These are phyloP conservation scores for Trichogramma pretiosum DNA, from an alignment of 1,140 invertebrate species.

Conservation along the genomic window DNA sequence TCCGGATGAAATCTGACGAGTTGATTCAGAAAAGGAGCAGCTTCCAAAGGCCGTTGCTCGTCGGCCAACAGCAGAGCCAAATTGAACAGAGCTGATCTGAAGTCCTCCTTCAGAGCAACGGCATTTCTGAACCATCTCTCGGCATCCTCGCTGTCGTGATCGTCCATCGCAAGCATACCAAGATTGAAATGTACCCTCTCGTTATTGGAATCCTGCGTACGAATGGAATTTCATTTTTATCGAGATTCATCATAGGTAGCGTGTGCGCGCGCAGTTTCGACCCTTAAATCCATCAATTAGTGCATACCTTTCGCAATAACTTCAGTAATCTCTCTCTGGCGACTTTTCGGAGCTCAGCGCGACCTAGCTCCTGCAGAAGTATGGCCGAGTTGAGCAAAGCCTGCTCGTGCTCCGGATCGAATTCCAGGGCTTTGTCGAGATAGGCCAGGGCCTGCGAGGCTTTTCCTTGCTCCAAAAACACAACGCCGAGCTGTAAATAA, in stretches of 20 bases:
- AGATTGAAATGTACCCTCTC: constrained; percentile 90
- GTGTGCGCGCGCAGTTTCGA: too few relatives aligned
- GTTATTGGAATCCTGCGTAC: constrained; percentile 58
- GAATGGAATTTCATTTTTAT: too few relatives aligned
- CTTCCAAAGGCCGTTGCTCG: constrained; percentile 77
- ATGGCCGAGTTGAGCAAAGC: constrained; percentile 92
- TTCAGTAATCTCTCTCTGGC: constrained; percentile 72
- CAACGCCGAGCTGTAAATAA: constrained; percentile 71
- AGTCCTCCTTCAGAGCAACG: constrained; percentile 74
- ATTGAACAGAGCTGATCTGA: constrained; percentile 90
- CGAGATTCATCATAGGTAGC: too few relatives aligned
- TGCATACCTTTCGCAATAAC: constrained; percentile 63
- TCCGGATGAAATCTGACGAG: constrained; percentile 85
- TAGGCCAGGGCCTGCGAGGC: constrained; percentile 82
- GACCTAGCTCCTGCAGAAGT: constrained; percentile 79
- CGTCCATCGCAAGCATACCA: constrained; percentile 94
- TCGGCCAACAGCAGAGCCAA: constrained; percentile 84
- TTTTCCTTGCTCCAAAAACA: constrained; percentile 86
- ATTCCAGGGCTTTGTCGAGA: constrained; percentile 84
- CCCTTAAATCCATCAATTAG: background rate
- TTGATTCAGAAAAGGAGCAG: constrained; percentile 86
- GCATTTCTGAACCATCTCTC: constrained; percentile 83
- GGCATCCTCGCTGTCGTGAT: constrained; percentile 75
- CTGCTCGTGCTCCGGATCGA: constrained; percentile 91
- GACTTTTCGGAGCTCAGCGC: constrained; percentile 66